A percentile compares a stretch with the other conserved stretches of the same genome.
These are phyloP conservation scores for Arbacia lixula DNA, from an alignment of 53 echinoderm and acorn worm genomes.

Conservation along the genomic window DNA sequence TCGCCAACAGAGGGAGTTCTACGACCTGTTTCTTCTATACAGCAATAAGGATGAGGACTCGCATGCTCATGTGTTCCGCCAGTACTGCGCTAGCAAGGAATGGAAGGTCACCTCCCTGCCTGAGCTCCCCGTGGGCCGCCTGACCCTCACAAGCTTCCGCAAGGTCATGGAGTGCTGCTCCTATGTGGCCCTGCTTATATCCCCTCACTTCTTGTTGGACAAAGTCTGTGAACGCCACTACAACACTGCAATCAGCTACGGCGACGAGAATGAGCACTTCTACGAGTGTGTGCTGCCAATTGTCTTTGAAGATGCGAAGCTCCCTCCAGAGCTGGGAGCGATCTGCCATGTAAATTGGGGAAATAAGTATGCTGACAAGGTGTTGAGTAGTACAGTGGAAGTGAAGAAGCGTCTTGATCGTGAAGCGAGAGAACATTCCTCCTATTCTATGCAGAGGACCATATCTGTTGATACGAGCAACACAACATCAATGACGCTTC, in stretches of 20 bases:
- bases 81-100: slow-evolving; percentile 2
- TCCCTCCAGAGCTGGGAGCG: slow-evolving; percentile 23
- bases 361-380: slow-evolving; percentile 4
- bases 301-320: neutral
- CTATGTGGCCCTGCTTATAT: slow-evolving; percentile 14
- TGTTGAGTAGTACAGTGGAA: slow-evolving; percentile 10
- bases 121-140: slow-evolving; percentile 27
- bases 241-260: slow-evolving; percentile 33
- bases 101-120: slow-evolving; percentile 38
- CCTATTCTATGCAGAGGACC: neutral
- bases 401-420: slow-evolving; percentile 10
- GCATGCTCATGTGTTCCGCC: neutral
- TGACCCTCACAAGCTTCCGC: slow-evolving; percentile 16
- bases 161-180: slow-evolving; percentile 44
- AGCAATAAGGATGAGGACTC: slow-evolving; percentile 4
- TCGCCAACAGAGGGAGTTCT: neutral
- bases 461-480: neutral
- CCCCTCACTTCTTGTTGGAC: slow-evolving; percentile 11
- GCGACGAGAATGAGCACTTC: slow-evolving; percentile 22
- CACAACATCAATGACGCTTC: neutral
- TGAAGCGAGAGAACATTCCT: neutral
- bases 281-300: slow-evolving; percentile 33
- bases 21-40: slow-evolving; percentile 26
- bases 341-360: slow-evolving; percentile 3
- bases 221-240: slow-evolving; percentile 27